Base-by-base conservation (phyloP, 2,888 invertebrate genomes). In the Scaptomyza cyrtandrae region DNA sequence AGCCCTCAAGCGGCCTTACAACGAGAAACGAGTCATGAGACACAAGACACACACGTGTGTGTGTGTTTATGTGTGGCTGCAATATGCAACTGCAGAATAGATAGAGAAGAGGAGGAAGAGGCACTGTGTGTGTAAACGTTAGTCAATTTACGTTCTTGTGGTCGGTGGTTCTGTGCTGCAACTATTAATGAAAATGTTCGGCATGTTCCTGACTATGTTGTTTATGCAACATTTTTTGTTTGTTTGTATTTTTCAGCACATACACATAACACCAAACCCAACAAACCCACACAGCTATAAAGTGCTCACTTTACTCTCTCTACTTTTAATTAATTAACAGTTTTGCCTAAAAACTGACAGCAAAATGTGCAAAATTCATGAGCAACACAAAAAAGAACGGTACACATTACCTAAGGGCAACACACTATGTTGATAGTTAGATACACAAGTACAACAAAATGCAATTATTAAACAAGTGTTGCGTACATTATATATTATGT, bases 1-100 rank as follows among this genome's bases (percentile, higher is more conserved):
- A 90, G 83, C 85, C 88, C 87, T 89, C 81, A 80, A 90, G 85
- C 89, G 67, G 39, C 39, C 52, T 46, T 50, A 35, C 56, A 48
- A 46, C 29, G 27, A 56, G 46, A 35, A 27, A 46, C 19, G 10
- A 31, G 27, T 2, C 41, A 24, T 19, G 7, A 11, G 0, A 29
- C 6, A 24, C 24, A 3, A 24, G 2, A 24, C 5, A 24, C 24
- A 24, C 24, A 11, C 7, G 6, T 19, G 27, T 19, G 24, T 41
- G n/a, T n/a, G 6, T 11, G 24, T 0, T 24, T 24, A 3, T 24
- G n/a, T 33, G 7, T n/a, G 33, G 6, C 29, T 29, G 5, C 29
- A 29, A 7, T 7, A 29, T 29, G 29, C 29, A 29, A 7, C 5
- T 11, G 10, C 2, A 10, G 19, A 19, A 24, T 24, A 10, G 16